Percentiles rank a stretch among this genome's conserved stretches.
Evolutionary conservation across 2,888 invertebrate genomes (phyloP).

Genomic region (Agrypnus murinus): DNA sequence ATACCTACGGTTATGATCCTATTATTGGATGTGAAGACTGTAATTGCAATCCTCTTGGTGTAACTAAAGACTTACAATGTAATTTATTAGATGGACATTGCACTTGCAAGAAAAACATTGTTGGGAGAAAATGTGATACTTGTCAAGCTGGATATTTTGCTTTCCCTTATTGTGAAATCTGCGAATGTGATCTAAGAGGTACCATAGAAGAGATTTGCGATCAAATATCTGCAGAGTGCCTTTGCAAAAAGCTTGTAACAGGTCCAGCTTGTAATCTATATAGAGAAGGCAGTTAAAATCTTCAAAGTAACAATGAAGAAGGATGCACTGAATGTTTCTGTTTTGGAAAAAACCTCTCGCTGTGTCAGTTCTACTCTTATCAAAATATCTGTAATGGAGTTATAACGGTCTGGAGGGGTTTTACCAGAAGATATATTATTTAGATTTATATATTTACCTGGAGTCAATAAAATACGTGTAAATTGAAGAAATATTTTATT

Average conservation of each 20-base stretch:
- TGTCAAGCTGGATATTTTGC: constrained; percentile 89
- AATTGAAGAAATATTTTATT: too few relatives aligned
- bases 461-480: too few relatives aligned
- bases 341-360: constrained; percentile 91
- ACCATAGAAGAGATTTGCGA: constrained; percentile 93
- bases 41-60: constrained; percentile 90
- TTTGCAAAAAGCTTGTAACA: constrained; percentile 86
- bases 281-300: constrained; percentile 91
- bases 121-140: constrained; percentile 90
- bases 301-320: constrained; percentile 86
- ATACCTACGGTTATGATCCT: constrained; percentile 94
- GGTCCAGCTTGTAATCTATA: constrained; percentile 90
- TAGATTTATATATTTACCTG: too few relatives aligned
- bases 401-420: too few relatives aligned
- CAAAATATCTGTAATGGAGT: too few relatives aligned
- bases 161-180: constrained; percentile 92
- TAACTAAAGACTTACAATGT: constrained; percentile 86
- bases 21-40: constrained; percentile 97
- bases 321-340: constrained; percentile 99
- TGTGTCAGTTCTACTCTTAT: constrained; percentile 87
- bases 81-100: constrained; percentile 91
- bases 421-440: too few relatives aligned
- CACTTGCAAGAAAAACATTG: constrained; percentile 90
- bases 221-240: constrained; percentile 83
- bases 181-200: constrained; percentile 88